phyloP scores from a whole-genome alignment of 2,797 vertebrate species.

The Brotula barbata region DNA sequence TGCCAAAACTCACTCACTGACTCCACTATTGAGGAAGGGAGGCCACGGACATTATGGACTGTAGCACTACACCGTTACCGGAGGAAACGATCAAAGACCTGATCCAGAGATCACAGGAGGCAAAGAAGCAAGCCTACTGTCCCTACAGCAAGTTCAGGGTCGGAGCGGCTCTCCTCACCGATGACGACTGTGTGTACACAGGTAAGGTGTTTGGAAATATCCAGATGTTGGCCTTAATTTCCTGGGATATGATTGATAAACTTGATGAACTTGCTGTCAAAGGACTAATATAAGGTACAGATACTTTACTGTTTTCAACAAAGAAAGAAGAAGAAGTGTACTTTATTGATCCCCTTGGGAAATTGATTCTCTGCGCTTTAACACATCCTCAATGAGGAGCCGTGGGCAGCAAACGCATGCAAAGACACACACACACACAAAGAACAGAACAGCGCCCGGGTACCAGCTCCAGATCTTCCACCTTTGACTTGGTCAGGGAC shows the following conservation, averaged over 20 bases:
- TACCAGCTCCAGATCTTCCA: too few species aligned
- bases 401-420: too few species aligned
- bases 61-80: conserved; percentile 14
- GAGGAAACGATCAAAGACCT: conserved; percentile 55
- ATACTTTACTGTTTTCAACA: too few species aligned
- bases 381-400: too few species aligned
- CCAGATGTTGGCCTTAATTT: background rate
- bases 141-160: conserved; percentile 93
- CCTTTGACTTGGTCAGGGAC: too few species aligned
- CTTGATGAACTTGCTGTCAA: too few species aligned
- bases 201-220: conserved; percentile 74
- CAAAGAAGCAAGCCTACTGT: conserved; percentile 85
- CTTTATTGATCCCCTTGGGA: too few species aligned
- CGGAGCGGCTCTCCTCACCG: conserved; percentile 86
- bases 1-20: conserved; percentile 13
- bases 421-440: too few species aligned
- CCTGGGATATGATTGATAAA: background rate
- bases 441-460: too few species aligned
- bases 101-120: conserved; percentile 73
- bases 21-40: conserved; percentile 8
- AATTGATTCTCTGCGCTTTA: too few species aligned
- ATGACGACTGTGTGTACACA: conserved; percentile 78
- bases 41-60: conserved; percentile 18
- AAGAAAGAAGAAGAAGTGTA: too few species aligned
- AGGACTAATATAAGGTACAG: too few species aligned